phyloP scores from a whole-genome alignment of 2,113 vertebrate species.

The Dendropsophus ebraccatus region DNA sequence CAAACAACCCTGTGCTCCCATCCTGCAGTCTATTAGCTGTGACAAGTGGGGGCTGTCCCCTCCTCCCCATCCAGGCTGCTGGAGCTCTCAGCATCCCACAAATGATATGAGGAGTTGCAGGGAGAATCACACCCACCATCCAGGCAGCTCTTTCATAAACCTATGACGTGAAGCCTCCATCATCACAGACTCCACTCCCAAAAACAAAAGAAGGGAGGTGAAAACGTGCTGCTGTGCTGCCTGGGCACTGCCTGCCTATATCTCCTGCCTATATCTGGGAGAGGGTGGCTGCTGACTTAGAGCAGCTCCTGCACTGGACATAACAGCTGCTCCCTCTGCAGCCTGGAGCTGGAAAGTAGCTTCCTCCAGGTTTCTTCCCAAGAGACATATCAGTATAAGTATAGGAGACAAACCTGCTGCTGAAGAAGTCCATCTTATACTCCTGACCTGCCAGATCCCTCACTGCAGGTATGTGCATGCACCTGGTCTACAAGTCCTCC shows the following conservation, averaged over 20 bases:
- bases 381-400: constrained; percentile 1
- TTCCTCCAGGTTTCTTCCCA: background rate
- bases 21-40: background rate
- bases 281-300: background rate
- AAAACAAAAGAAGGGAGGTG: constrained; percentile 40
- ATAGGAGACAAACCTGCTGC: background rate
- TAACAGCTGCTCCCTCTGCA: constrained; percentile 32
- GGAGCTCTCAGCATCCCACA: background rate
- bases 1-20: background rate
- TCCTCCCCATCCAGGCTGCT: background rate
- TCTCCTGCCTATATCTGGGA: constrained; percentile 10
- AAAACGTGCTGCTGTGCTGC: constrained; percentile 5
- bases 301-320: background rate
- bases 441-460: background rate
- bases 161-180: constrained; percentile 8
- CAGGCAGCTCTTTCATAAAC: background rate
- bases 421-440: background rate
- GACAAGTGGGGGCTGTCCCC: background rate
- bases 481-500: background rate
- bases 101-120: background rate
- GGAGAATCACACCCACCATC: constrained; percentile 18
- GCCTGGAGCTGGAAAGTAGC: background rate
- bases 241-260: constrained; percentile 3
- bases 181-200: constrained; percentile 2
- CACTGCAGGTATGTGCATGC: constrained; percentile 7